Evolutionary conservation across 2,797 vertebrate species (phyloP), one percentile per base, ranked within the genome.

Genomic region (Sebastes diploproa): DNA sequence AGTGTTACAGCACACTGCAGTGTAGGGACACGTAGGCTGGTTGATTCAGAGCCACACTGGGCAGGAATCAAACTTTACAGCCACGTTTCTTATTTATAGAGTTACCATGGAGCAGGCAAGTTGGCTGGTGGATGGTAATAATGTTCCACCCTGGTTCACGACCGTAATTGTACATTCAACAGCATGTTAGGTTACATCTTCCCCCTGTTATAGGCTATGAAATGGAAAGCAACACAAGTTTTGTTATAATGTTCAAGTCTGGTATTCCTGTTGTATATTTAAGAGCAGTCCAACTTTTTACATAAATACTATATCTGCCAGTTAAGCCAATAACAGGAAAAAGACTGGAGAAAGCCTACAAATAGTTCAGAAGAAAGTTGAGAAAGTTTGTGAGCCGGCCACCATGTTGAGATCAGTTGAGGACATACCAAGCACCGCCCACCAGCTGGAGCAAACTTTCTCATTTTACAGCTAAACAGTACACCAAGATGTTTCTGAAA

Each of bases 221-320:
- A 23, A 14, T 32, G 22, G 34, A 78, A 80, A 82, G 32, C 64
- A n/a, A 68, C 29, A 75, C 64, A 52, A 59, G 56, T 42, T 22
- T 50, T 50, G 46, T 50, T 50, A 14, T 42, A 11, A 25, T 68
- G n/a, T 12, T 23, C 2, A 34, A 42, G n/a, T 34, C 10, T 68
- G 22, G 5, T 52, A 14, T 32, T 36, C 14, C 7, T 63, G 5
- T 14, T 66, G 25, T 50, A 56, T 23, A 25, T 8, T 13, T 70
- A 23, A 32, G 12, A 62, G 38, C 71, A 27, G 36, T 42, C 2
- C 3, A 61, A 13, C 0, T 6, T 58, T 46, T 30, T 80, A 16
- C 23, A 20, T 50, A 20, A 50, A 20, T 30, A 38, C 4, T 14
- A 16, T 23, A 14, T 42, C 5, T 34, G 2, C 13, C 1, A 25